Evolutionary conservation across 2,797 vertebrate genomes (phyloP).

Genomic region (Gallinago solitaria): DNA sequence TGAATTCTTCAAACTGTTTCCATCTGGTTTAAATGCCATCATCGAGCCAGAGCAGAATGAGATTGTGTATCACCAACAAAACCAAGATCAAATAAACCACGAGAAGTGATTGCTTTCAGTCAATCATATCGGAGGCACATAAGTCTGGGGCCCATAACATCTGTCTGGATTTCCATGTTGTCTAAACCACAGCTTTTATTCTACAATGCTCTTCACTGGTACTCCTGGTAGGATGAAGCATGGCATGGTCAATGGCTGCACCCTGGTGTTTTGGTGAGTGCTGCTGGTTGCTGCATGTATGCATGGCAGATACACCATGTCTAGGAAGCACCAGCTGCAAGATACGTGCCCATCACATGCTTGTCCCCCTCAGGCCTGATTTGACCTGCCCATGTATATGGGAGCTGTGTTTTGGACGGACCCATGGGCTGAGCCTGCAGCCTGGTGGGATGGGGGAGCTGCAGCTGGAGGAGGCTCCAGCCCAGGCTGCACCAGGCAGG

Average conservation of each 20-base stretch:
- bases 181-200: background rate
- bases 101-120: background rate
- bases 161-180: background rate
- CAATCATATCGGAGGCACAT: accelerated
- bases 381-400: accelerated
- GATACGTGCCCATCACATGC: accelerated
- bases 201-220: background rate
- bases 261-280: background rate
- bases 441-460: background rate
- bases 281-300: background rate
- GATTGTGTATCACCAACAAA: background rate
- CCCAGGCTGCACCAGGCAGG: accelerated
- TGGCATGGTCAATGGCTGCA: background rate
- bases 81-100: background rate
- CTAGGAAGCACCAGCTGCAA: background rate
- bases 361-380: background rate
- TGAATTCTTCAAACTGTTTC: conserved; percentile 57
- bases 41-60: background rate
- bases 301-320: accelerated
- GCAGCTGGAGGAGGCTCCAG: background rate
- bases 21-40: conserved; percentile 51
- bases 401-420: background rate
- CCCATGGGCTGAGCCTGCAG: background rate
- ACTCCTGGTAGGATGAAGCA: background rate
- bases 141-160: background rate